phyloP scores from a whole-genome alignment of 2,113 vertebrate genomes.

The Xenus cinereus region DNA sequence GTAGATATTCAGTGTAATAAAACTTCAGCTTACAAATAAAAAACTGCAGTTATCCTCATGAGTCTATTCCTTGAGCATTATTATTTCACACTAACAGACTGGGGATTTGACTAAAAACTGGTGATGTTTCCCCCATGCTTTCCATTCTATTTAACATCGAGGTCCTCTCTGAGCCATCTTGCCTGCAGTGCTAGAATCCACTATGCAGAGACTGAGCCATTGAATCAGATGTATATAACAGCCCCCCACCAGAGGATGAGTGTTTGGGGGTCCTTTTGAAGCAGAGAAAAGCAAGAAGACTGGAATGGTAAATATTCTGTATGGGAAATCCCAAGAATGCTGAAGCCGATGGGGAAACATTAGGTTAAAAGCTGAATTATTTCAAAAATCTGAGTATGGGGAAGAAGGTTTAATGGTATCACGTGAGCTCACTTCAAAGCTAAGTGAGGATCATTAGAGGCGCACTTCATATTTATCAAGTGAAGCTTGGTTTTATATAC shows the following conservation, averaged over 20 bases:
- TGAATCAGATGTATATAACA: not conserved
- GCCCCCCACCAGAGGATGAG: not conserved
- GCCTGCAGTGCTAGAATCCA: not conserved
- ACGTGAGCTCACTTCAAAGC: not conserved
- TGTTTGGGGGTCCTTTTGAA: not conserved
- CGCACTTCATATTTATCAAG: not conserved
- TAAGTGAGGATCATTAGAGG: not conserved
- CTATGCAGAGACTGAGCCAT: not conserved
- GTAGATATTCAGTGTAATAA: not conserved
- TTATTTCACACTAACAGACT: not conserved
- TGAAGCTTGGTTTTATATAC: not conserved
- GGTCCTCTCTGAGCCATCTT: not conserved
- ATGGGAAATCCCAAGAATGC: not conserved
- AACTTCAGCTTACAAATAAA: not conserved
- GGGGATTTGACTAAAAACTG: not conserved
- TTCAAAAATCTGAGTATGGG: not conserved
- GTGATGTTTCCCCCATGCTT: not conserved
- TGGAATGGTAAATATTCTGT: not conserved
- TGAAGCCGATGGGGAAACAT: not conserved
- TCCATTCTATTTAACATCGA: not conserved
- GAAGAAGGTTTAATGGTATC: not conserved
- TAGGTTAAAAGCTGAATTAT: not conserved
- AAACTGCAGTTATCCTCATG: not conserved
- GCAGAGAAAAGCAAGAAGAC: not conserved
- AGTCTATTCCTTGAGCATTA: not conserved